Evolutionary conservation across 2,797 vertebrate genomes (phyloP).

Genomic region (Cheirogaleus major): DNA sequence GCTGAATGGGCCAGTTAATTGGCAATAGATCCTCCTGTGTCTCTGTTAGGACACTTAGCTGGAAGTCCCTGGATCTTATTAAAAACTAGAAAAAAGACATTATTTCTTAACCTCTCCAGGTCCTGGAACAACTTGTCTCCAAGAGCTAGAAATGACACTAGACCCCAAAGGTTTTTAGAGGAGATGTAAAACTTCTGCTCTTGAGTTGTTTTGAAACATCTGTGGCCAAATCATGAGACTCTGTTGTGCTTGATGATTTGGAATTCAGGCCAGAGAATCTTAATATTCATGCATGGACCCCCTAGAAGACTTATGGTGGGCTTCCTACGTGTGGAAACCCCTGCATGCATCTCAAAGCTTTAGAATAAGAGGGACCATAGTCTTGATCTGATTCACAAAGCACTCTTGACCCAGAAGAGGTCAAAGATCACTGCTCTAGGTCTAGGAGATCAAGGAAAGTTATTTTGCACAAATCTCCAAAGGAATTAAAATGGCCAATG

Average conservation of each 20-base stretch:
- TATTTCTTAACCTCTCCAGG: neutral
- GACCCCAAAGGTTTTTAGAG: neutral
- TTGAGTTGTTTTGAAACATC: neutral
- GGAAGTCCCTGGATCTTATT: neutral
- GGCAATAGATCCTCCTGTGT: neutral
- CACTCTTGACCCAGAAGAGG: neutral
- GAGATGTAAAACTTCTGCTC: neutral
- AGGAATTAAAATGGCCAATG: neutral
- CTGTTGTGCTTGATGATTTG: neutral
- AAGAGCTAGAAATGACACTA: neutral
- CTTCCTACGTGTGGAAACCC: neutral
- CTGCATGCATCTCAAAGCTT: neutral
- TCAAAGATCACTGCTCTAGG: neutral
- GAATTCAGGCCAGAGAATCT: neutral
- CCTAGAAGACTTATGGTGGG: neutral
- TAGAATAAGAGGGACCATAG: neutral
- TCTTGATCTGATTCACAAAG: constrained; percentile 1
- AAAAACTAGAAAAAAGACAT: neutral
- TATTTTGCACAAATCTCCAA: neutral
- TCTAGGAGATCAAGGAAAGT: neutral
- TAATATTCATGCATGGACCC: neutral
- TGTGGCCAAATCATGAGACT: neutral
- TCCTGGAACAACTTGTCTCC: neutral
- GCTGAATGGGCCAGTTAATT: neutral
- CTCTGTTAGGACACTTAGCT: neutral